These are phyloP conservation scores for Elysia crispata DNA, from an alignment of 2,888 invertebrate genomes.

Conservation along the genomic window DNA sequence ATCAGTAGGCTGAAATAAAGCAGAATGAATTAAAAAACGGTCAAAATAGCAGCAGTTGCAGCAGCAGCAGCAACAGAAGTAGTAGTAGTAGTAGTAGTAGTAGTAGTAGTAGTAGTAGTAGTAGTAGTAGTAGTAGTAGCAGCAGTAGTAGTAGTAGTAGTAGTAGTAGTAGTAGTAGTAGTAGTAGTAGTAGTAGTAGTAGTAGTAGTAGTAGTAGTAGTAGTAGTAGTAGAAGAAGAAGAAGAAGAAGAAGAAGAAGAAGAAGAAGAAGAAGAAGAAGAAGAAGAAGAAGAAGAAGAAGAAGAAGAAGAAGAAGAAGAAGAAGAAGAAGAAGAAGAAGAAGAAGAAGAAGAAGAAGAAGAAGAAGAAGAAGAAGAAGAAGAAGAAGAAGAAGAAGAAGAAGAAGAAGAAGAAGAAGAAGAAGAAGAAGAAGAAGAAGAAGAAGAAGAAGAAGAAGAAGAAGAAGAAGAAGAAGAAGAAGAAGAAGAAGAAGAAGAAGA, in stretches of 20 bases:
- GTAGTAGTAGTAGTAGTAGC: constrained; percentile 36
- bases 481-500: not conserved
- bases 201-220: constrained; percentile 13
- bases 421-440: constrained; percentile 10
- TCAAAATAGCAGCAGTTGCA: no score
- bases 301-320: constrained; percentile 21
- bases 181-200: not conserved
- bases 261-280: not conserved
- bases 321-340: constrained; percentile 24
- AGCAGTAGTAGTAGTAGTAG: constrained; percentile 14
- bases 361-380: no score
- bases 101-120: constrained; percentile 11
- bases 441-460: no score
- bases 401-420: constrained; percentile 33
- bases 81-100: constrained; percentile 2
- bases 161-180: constrained; percentile 13
- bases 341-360: constrained; percentile 32
- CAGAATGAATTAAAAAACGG: not conserved
- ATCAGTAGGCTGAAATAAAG: no score
- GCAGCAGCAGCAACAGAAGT: no score
- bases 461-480: not conserved
- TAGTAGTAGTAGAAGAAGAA: constrained; percentile 2
- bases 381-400: no score
- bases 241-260: constrained; percentile 26
- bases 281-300: constrained; percentile 30